These are phyloP conservation scores for Sebastes hubbsi DNA, from an alignment of 2,797 vertebrate species.

Conservation along the genomic window DNA sequence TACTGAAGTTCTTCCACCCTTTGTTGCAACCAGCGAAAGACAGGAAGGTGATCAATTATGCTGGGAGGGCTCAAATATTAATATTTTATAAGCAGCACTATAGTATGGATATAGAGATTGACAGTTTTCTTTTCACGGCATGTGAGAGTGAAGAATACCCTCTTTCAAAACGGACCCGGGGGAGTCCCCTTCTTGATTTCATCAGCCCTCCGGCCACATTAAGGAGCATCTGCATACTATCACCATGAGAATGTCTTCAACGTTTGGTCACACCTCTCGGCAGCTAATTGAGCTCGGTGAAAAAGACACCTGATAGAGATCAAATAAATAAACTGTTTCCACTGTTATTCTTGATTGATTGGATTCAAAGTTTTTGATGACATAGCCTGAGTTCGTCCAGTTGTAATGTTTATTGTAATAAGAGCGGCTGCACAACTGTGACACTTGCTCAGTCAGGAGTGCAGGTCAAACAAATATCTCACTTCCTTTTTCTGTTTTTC, in stretches of 20 bases:
- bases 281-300: constrained; percentile 15
- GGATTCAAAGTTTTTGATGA: constrained; percentile 35
- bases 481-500: constrained; percentile 11
- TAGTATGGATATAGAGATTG: constrained; percentile 11
- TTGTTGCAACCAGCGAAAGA: not conserved
- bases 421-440: constrained; percentile 7
- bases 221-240: constrained; percentile 32
- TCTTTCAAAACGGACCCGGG: constrained; percentile 56
- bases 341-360: constrained; percentile 58
- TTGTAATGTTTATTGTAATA: constrained; percentile 45
- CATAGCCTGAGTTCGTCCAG: constrained; percentile 15
- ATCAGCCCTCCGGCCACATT: constrained; percentile 37
- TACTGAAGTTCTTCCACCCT: not conserved
- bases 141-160: constrained; percentile 36
- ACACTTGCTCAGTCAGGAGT: constrained; percentile 7
- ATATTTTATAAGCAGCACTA: constrained; percentile 58
- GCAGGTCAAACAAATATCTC: constrained; percentile 50
- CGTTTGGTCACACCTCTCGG: constrained; percentile 24
- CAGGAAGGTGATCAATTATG: constrained; percentile 41
- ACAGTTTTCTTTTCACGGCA: constrained; percentile 14
- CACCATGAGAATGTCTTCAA: constrained; percentile 32
- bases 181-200: constrained; percentile 45
- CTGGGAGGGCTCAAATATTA: constrained; percentile 42
- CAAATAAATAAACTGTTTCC: constrained; percentile 42
- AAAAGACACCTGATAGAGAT: constrained; percentile 42